phyloP scores from a whole-genome alignment of 2,797 vertebrate species.

The Hipposideros larvatus region DNA sequence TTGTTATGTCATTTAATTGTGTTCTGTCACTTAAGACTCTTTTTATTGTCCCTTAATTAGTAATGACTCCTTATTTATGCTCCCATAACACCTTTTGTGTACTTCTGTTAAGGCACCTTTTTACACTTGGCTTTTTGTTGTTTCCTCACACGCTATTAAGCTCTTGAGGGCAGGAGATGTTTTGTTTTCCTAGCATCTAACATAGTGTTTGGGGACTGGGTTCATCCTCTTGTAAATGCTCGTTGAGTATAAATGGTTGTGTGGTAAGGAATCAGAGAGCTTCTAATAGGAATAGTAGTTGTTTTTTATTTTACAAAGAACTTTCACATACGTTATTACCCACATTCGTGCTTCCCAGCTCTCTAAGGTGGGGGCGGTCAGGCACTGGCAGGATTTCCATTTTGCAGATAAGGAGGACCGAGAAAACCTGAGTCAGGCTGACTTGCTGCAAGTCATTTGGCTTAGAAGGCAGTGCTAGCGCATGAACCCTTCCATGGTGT shows the following conservation, averaged over 20 bases:
- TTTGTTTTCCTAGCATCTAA: slow-evolving; percentile 7
- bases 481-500: neutral
- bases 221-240: neutral
- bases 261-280: neutral
- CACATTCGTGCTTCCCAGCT: neutral
- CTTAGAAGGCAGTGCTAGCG: neutral
- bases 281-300: slow-evolving; percentile 31
- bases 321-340: neutral
- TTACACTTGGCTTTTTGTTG: neutral
- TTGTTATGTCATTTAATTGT: slow-evolving; percentile 31
- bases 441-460: slow-evolving; percentile 22
- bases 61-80: slow-evolving; percentile 24
- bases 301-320: slow-evolving; percentile 28
- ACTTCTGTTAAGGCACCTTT: slow-evolving; percentile 20
- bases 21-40: slow-evolving; percentile 26
- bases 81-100: neutral
- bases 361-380: neutral
- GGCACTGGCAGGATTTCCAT: neutral
- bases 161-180: neutral
- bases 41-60: slow-evolving; percentile 24
- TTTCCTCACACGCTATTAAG: neutral
- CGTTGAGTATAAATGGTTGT: neutral
- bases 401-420: neutral
- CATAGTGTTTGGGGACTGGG: neutral
- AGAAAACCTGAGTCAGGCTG: neutral